Percentiles rank a stretch among this genome's conserved stretches.
Conservation (phyloP, 2,797 vertebrate genomes). For the Clarias laeviceps region DNA sequence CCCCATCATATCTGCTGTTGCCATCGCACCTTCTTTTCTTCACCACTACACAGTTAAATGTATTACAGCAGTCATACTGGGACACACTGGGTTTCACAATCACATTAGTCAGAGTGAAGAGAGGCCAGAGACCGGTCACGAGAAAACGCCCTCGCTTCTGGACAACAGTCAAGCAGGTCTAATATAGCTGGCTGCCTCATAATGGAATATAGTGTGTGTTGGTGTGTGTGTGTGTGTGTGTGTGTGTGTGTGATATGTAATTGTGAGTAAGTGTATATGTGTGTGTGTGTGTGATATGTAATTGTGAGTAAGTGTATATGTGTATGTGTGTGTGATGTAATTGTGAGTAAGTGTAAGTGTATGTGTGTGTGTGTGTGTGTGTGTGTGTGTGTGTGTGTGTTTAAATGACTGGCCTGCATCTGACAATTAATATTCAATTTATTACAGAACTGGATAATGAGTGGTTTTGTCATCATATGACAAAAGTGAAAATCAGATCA, state of each 20-base stretch:
- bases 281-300: no score
- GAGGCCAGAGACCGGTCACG: constrained; percentile 44
- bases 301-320: no score
- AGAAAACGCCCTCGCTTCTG: constrained; percentile 39
- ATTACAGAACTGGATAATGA: neutral
- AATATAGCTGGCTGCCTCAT: neutral
- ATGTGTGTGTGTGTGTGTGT: neutral
- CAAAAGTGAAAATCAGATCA: neutral
- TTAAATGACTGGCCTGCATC: neutral
- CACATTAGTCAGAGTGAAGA: constrained; percentile 44
- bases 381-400: no score
- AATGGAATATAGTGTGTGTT: neutral
- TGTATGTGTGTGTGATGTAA: neutral
- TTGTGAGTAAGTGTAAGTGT: neutral
- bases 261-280: no score
- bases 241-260: neutral
- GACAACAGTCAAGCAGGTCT: neutral
- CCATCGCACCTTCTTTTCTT: neutral
- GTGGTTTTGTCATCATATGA: neutral
- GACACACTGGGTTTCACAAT: constrained; percentile 21
- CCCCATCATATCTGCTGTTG: neutral
- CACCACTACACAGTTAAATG: neutral
- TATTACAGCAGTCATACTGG: constrained; percentile 27
- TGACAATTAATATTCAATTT: neutral
- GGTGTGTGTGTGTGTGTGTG: neutral